phyloP scores from a whole-genome alignment of 2,113 vertebrate genomes.

The Pogonocichla stellata region DNA sequence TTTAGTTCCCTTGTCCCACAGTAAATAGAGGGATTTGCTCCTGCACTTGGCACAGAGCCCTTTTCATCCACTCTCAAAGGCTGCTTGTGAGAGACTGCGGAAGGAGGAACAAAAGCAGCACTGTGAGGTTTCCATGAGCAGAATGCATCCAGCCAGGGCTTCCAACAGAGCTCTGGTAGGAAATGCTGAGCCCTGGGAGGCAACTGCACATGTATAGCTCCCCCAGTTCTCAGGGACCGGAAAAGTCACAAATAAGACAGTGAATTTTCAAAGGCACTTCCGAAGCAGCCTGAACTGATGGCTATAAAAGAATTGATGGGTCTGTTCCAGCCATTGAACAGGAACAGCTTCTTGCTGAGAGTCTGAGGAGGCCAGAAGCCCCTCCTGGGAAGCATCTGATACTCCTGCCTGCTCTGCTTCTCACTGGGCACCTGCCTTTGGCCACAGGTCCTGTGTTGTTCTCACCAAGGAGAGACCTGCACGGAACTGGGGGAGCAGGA shows the following conservation, averaged over 20 bases:
- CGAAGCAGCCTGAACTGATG: background rate
- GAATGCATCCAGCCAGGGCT: background rate
- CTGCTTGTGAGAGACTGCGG: background rate
- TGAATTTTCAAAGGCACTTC: background rate
- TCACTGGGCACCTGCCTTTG: background rate
- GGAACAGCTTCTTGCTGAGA: background rate
- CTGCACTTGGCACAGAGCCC: background rate
- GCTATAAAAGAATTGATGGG: background rate
- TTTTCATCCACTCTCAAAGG: constrained; percentile 43
- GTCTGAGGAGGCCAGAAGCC: background rate
- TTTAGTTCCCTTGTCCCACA: background rate
- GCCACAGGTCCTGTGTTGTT: accelerated
- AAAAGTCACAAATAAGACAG: background rate
- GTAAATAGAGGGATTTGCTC: background rate
- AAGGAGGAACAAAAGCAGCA: constrained; percentile 20
- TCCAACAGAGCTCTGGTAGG: background rate
- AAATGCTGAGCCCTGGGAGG: background rate
- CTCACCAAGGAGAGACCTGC: background rate
- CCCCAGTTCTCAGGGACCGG: background rate
- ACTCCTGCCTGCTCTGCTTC: accelerated
- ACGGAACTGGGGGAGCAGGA: background rate
- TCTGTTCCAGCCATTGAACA: background rate
- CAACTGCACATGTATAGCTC: background rate
- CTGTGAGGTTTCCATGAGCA: background rate
- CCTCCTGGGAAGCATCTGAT: background rate